Base-by-base conservation (phyloP, 2,888 invertebrate species). In the Tenthredo amoena region DNA sequence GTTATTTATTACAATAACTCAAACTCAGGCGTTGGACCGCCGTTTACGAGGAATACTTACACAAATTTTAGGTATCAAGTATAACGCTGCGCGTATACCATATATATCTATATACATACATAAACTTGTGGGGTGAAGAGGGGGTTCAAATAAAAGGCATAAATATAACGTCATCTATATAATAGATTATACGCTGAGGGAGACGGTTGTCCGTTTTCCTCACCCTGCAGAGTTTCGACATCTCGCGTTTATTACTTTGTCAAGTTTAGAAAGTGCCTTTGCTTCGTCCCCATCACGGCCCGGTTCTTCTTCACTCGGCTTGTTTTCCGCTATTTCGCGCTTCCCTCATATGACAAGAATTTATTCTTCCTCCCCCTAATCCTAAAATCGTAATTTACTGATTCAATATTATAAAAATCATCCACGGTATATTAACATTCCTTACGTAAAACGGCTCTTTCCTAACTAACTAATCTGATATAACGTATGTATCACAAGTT, bases 241-340 rank as follows among this genome's bases (percentile, higher is more conserved):
- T 62, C 31, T n/a, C 26, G 43, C 50, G 43, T 68, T 84, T 72
- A 72, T 58, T 74, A 55, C 40, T 84, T 55, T 47, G 83, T 86
- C 76, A 84, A 85, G 71, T 81, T 86, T 34, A 55, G 81, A 82
- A 74, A 68, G 79, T 77, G 72, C 84, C 85, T 84, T 81, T 68
- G 50, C 84, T 72, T 71, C 79, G 12, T 68, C 21, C 58, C 18
- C 18, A 65, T 58, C 62, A 26, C 26, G 10, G 79, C 9, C 58
- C 40, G 3, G 71, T 82, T 82, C 15, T 15, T 65, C 9, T n/a
- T 40, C 43, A 15, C 58, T 43, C 21, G 26, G 43, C 18, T 34
- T 10, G 40, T 21, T 37, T 62, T 7, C 4, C 12, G 12, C 5
- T 31, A 18, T 40, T 7, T 31, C 18, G 18, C 40, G 68, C 34